Evolutionary conservation across 2,888 invertebrate species (phyloP).

Genomic region (Ecliptopera silaceata): DNA sequence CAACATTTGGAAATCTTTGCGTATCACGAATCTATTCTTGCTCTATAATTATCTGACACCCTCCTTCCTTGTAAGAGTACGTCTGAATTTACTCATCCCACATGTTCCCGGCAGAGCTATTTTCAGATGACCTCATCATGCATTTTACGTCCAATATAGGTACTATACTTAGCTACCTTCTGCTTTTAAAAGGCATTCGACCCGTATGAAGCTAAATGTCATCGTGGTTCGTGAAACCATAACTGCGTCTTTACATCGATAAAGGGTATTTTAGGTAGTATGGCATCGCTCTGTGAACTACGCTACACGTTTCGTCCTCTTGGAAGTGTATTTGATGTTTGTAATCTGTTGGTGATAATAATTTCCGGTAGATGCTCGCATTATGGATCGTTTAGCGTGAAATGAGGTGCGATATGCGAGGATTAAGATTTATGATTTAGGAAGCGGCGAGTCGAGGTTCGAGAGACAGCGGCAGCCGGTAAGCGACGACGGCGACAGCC

Average conservation of each 20-base stretch:
- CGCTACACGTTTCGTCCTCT: constrained; percentile 15
- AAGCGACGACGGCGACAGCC: constrained; percentile 32
- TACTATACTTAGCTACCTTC: constrained; percentile 45
- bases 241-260: constrained; percentile 42
- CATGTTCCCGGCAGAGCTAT: constrained; percentile 55
- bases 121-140: constrained; percentile 65
- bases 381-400: constrained; percentile 9
- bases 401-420: constrained; percentile 18
- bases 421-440: constrained; percentile 14
- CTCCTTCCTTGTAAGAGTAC: constrained; percentile 48
- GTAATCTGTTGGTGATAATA: constrained; percentile 3
- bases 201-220: constrained; percentile 61
- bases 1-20: constrained; percentile 51
- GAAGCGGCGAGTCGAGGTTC: constrained; percentile 11
- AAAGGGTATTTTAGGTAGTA: constrained; percentile 42
- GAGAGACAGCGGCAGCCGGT: not conserved
- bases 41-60: constrained; percentile 52
- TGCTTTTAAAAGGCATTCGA: constrained; percentile 55
- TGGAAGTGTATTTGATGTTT: constrained; percentile 16
- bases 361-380: constrained; percentile 3
- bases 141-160: constrained; percentile 56
- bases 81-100: constrained; percentile 47
- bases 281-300: constrained; percentile 19
- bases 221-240: constrained; percentile 45
- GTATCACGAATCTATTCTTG: constrained; percentile 48